A percentile compares a stretch with the other conserved stretches of the same genome.
These are phyloP conservation scores for Brenthis hecate DNA, from an alignment of 2,888 invertebrate genomes.

Conservation along the genomic window DNA sequence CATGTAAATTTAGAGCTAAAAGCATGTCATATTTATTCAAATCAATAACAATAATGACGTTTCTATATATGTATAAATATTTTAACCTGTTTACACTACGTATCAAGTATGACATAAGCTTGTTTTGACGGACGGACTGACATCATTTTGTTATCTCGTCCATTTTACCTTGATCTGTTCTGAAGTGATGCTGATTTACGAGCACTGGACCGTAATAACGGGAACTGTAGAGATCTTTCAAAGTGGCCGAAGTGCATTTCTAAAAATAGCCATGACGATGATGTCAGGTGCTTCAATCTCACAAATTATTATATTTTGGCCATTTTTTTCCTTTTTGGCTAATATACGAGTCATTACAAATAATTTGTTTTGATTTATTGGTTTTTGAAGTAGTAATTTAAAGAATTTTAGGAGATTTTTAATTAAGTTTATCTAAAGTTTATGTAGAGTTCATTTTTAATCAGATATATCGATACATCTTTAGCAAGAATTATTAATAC, in stretches of 20 bases:
- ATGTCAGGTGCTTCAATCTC: conserved; percentile 52
- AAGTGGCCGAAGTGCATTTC: conserved; percentile 63
- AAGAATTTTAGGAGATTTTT: too few relatives aligned
- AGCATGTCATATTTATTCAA: background rate
- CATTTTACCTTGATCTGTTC: conserved; percentile 51
- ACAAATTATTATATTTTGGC: background rate
- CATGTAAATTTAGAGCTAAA: too few relatives aligned
- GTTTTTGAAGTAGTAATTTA: too few relatives aligned
- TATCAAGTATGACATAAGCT: conserved; percentile 52
- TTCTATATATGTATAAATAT: conserved; percentile 41
- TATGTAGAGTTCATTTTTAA: too few relatives aligned
- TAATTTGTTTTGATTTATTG: background rate
- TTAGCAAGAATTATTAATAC: too few relatives aligned
- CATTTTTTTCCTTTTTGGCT: conserved; percentile 1
- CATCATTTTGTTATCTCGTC: conserved; percentile 62
- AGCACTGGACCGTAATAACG: conserved; percentile 48
- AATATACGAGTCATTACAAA: background rate
- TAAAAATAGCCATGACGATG: conserved; percentile 67
- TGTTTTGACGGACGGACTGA: conserved; percentile 66
- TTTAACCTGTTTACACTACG: conserved; percentile 45
- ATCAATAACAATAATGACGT: conserved; percentile 18
- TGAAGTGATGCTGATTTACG: conserved; percentile 44
- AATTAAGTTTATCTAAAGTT: too few relatives aligned
- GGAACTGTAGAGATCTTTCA: conserved; percentile 50
- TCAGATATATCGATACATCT: too few relatives aligned